These are phyloP conservation scores for Neomonachus schauinslandi DNA, from an alignment of 2,113 vertebrate genomes.

Conservation along the genomic window DNA sequence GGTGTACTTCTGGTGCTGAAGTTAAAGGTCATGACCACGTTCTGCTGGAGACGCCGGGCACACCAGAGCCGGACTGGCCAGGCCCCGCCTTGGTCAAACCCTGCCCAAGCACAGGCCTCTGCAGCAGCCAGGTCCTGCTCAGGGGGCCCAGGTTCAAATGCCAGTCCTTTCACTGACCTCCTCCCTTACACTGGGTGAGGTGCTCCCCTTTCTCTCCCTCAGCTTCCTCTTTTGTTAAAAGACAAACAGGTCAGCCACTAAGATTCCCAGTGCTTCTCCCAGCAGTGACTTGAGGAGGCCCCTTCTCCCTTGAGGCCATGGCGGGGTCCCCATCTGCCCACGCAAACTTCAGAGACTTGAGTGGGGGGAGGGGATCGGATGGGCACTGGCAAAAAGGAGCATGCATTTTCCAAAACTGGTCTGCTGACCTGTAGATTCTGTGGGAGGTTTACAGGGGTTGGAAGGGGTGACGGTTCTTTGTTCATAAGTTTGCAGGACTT, in stretches of 20 bases:
- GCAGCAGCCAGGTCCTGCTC: background rate
- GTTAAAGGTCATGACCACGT: background rate
- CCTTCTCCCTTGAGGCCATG: background rate
- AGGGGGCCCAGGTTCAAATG: background rate
- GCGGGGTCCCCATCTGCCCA: background rate
- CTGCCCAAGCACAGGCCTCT: too few relatives aligned
- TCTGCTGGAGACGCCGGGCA: background rate
- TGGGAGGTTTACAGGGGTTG: background rate
- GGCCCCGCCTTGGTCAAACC: background rate
- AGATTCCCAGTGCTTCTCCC: background rate
- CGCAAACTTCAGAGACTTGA: background rate
- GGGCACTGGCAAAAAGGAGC: background rate
- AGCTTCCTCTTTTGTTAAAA: background rate
- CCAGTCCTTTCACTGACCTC: background rate
- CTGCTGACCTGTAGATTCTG: background rate
- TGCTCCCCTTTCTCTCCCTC: background rate
- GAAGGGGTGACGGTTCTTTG: background rate
- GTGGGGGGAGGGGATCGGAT: background rate
- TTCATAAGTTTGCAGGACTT: background rate
- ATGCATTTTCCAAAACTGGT: background rate
- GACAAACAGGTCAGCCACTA: background rate
- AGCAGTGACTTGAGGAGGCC: background rate
- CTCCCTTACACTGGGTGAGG: background rate
- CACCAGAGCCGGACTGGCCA: background rate
- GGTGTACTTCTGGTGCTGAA: constrained; percentile 40